phyloP scores from a whole-genome alignment of 2,888 invertebrate genomes.

The Gonocerus acuteangulatus region DNA sequence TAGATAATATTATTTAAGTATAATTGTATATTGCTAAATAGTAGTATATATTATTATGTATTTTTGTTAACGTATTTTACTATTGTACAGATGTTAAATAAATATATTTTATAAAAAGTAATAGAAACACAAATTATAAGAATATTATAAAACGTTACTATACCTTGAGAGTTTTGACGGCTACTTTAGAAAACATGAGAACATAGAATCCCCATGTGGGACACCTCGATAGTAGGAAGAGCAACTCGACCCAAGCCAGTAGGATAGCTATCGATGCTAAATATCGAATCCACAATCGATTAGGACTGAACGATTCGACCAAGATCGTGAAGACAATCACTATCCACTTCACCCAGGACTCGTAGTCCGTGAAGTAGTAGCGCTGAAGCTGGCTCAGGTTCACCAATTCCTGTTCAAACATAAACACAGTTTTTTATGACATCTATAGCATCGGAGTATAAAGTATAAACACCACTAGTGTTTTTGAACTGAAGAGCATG shows the following conservation, averaged over 20 bases:
- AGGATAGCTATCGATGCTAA: constrained; percentile 50
- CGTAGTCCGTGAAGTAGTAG: constrained; percentile 49
- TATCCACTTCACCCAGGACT: constrained; percentile 52
- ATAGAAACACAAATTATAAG: no score
- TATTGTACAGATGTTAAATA: no score
- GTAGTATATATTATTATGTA: no score
- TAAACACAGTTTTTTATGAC: no score
- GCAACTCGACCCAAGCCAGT: constrained; percentile 51
- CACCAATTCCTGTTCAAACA: constrained; percentile 52
- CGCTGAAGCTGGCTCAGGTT: constrained; percentile 49
- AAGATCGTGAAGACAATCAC: constrained; percentile 43
- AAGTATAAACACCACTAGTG: no score
- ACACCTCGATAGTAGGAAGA: constrained; percentile 52
- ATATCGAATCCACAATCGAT: constrained; percentile 27
- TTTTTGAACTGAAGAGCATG: no score
- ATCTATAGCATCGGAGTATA: no score
- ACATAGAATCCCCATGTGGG: constrained; percentile 55
- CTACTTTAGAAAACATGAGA: constrained; percentile 54
- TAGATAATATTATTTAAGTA: no score
- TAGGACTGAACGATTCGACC: constrained; percentile 41
- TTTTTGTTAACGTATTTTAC: no score
- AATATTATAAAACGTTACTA: no score
- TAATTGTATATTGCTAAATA: no score
- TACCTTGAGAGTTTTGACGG: constrained; percentile 52
- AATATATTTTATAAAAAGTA: no score